Evolutionary conservation across 2,113 vertebrate genomes (phyloP).

Genomic region (Lepus timidus): DNA sequence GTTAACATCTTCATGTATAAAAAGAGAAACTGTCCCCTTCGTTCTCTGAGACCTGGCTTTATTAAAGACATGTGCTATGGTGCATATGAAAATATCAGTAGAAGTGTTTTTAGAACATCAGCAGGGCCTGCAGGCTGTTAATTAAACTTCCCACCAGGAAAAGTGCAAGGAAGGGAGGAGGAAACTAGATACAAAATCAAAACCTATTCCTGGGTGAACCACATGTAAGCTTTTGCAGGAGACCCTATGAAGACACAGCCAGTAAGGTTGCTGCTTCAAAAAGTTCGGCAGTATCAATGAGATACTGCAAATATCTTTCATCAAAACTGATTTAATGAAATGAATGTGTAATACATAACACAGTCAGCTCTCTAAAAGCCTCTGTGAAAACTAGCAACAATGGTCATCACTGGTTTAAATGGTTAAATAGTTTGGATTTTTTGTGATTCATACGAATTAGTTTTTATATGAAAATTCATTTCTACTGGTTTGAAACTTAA

Average conservation of each 20-base stretch:
- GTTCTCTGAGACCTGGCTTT: not conserved
- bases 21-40: constrained; percentile 21
- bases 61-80: constrained; percentile 28
- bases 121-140: not conserved
- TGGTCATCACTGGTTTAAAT: not conserved
- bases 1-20: constrained; percentile 11
- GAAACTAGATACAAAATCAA: constrained; percentile 49
- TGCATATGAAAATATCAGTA: constrained; percentile 1
- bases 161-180: not conserved
- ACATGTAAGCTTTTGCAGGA: constrained; percentile 2
- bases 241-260: not conserved
- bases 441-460: not conserved
- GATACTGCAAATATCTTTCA: not conserved
- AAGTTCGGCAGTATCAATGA: constrained; percentile 8
- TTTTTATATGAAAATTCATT: constrained; percentile 52
- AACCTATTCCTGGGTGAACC: constrained; percentile 11
- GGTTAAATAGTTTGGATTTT: constrained; percentile 17
- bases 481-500: constrained; percentile 46
- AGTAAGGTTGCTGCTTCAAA: not conserved
- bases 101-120: constrained; percentile 31
- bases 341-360: not conserved
- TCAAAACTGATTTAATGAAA: constrained; percentile 15
- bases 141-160: constrained; percentile 61
- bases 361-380: not conserved
- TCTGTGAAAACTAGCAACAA: not conserved